Conservation (phyloP, 2,797 vertebrate genomes). For the Pagetopsis macropterus region DNA sequence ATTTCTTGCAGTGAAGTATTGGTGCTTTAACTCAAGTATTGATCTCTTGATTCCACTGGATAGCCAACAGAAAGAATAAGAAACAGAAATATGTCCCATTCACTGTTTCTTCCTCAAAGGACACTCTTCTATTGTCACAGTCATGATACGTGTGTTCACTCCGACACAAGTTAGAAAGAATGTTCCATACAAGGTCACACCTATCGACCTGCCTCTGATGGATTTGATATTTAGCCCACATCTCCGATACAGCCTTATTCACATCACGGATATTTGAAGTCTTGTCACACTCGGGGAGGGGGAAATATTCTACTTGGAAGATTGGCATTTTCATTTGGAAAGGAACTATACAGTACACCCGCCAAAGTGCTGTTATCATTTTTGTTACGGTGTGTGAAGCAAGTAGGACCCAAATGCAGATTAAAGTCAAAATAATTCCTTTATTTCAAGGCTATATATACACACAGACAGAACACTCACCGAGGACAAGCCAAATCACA, state of each 20-base stretch:
- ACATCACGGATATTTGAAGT: constrained; percentile 42
- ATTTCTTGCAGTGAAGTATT: background rate
- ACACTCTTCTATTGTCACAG: constrained; percentile 19
- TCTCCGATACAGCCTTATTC: constrained; percentile 42
- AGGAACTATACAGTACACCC: constrained; percentile 20
- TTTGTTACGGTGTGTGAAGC: too few relatives aligned
- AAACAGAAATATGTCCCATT: background rate
- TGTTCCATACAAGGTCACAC: constrained; percentile 53
- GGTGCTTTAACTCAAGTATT: background rate
- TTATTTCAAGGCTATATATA: too few relatives aligned
- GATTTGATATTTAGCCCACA: constrained; percentile 59
- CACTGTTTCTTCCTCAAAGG: constrained; percentile 4
- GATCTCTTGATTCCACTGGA: background rate
- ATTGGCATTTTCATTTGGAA: constrained; percentile 58
- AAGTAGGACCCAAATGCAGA: too few relatives aligned
- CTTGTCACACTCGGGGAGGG: constrained; percentile 35
- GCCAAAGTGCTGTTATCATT: constrained; percentile 30
- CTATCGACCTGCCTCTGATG: constrained; percentile 51
- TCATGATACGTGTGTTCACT: constrained; percentile 19
- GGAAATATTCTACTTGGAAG: constrained; percentile 50
- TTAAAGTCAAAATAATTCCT: too few relatives aligned
- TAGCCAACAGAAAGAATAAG: background rate
- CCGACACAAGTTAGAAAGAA: constrained; percentile 24
- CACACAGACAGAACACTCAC: too few relatives aligned
- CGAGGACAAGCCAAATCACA: too few relatives aligned